Evolutionary conservation across 64 coral and sea anemone species (phyloP).

Genomic region (Stichodactyla mertensii): DNA sequence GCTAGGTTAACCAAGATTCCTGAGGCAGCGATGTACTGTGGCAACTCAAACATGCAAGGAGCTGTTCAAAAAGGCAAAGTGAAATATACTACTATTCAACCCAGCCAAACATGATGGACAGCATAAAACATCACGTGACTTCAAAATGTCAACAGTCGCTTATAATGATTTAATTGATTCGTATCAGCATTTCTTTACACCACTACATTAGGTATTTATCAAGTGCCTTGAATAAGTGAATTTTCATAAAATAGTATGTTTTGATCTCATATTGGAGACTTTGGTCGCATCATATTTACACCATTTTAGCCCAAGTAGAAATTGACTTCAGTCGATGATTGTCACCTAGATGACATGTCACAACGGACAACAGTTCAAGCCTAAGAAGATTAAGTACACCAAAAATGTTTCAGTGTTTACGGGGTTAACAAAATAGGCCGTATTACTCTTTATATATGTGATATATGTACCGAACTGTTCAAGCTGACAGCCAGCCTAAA

Average conservation of each 20-base stretch:
- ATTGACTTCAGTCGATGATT: background rate
- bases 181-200: slow-evolving; percentile 1
- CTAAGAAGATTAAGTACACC: background rate
- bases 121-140: slow-evolving; percentile 12
- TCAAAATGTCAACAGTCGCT: background rate
- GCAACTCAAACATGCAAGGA: slow-evolving; percentile 26
- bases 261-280: background rate
- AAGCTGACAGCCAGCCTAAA: background rate
- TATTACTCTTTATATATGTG: background rate
- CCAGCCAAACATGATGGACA: slow-evolving; percentile 5
- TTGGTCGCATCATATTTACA: background rate
- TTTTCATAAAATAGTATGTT: background rate
- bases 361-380: background rate
- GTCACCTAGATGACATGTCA: background rate
- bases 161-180: slow-evolving; percentile 21
- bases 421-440: background rate
- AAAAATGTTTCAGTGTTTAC: background rate
- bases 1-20: background rate
- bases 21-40: background rate
- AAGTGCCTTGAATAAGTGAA: background rate
- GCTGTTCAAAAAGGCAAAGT: background rate
- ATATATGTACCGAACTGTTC: background rate
- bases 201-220: background rate
- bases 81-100: slow-evolving; percentile 9
- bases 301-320: background rate